Evolutionary conservation across 2,888 invertebrate species (phyloP).

Genomic region (Habrosyne pyritoides): DNA sequence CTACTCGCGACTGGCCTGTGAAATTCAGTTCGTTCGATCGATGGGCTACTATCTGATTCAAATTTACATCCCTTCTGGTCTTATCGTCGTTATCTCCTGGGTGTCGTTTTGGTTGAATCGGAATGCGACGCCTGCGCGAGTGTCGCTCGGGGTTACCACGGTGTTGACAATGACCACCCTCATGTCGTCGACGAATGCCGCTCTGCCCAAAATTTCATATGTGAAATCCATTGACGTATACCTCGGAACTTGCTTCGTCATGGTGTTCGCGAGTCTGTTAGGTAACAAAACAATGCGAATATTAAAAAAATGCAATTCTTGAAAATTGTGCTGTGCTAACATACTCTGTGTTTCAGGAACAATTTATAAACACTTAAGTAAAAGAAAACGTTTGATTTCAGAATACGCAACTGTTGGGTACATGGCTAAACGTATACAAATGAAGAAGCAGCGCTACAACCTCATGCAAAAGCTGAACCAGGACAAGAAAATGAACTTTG

Average conservation of each 20-base stretch:
- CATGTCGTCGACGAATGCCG: constrained; percentile 98
- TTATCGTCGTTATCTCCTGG: constrained; percentile 98
- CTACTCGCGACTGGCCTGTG: constrained; percentile 97
- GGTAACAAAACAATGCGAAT: constrained; percentile 83
- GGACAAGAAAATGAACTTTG: constrained; percentile 93
- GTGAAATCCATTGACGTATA: constrained; percentile 99
- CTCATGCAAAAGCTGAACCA: constrained; percentile 95
- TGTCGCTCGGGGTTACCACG: constrained; percentile 96
- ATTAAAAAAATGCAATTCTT: too few relatives aligned
- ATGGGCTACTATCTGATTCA: constrained; percentile 99
- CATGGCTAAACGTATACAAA: constrained; percentile 98
- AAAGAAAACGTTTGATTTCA: constrained; percentile 67
- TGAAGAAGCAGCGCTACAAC: constrained; percentile 95
- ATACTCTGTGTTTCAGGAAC: neutral
- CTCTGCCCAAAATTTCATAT: constrained; percentile 98
- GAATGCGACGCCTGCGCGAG: constrained; percentile 96
- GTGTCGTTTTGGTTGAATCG: constrained; percentile 98
- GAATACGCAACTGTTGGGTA: constrained; percentile 99
- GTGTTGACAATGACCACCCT: constrained; percentile 99
- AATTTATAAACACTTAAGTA: neutral
- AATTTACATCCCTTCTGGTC: constrained; percentile 98
- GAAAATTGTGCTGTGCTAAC: neutral
- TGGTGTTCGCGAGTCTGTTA: constrained; percentile 98
- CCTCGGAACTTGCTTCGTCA: constrained; percentile 98
- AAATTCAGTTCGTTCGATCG: constrained; percentile 98